A percentile compares a stretch with the other conserved stretches of the same genome.
phyloP scores from a whole-genome alignment of 2,797 vertebrate genomes.

The Anolis apletophallus region DNA sequence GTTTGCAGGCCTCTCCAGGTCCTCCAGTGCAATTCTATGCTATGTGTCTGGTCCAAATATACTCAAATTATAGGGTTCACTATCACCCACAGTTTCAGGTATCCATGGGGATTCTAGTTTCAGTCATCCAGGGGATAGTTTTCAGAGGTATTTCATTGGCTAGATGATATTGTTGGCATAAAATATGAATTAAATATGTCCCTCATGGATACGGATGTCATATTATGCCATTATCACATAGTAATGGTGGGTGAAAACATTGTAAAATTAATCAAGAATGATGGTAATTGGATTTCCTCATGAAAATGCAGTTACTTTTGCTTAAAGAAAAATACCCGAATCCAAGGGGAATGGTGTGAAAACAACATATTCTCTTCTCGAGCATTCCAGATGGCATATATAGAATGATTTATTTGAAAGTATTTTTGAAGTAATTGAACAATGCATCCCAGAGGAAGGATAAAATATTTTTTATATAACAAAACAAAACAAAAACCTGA shows the following conservation, averaged over 20 bases:
- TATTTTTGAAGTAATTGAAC: slow-evolving; percentile 78
- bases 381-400: slow-evolving; percentile 44
- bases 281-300: slow-evolving; percentile 48
- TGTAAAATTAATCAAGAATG: slow-evolving; percentile 57
- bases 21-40: too few species aligned
- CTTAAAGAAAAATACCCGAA: slow-evolving; percentile 42
- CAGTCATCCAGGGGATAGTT: too few species aligned
- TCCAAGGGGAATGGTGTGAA: slow-evolving; percentile 51
- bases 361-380: slow-evolving; percentile 58
- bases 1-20: too few species aligned
- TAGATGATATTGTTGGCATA: too few species aligned
- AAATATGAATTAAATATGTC: too few species aligned
- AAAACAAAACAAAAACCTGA: slow-evolving; percentile 65
- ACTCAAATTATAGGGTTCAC: too few species aligned
- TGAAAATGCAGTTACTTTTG: slow-evolving; percentile 55
- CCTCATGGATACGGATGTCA: too few species aligned
- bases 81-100: too few species aligned
- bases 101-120: too few species aligned
- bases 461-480: slow-evolving; percentile 66
- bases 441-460: slow-evolving; percentile 72
- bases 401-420: slow-evolving; percentile 75
- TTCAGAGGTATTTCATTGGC: too few species aligned
- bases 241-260: slow-evolving; percentile 16
- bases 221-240: too few species aligned
- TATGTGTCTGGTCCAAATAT: too few species aligned